These are phyloP conservation scores for Sylvilagus bachmani DNA, from an alignment of 2,113 vertebrate species.

Conservation along the genomic window DNA sequence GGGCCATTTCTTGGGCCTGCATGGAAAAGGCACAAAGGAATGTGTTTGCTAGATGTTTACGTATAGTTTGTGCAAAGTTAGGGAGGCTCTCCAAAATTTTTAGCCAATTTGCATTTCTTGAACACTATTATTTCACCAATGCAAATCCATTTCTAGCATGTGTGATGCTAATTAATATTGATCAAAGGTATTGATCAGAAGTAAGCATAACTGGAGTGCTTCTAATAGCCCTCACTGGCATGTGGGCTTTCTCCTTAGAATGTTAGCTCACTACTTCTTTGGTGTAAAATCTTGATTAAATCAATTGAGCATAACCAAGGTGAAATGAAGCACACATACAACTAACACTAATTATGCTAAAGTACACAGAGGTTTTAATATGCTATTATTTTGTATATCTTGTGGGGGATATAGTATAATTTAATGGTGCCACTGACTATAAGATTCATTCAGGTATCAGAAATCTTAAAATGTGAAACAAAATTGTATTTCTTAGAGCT, in stretches of 20 bases:
- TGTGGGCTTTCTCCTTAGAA: background rate
- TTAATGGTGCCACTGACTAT: background rate
- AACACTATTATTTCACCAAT: background rate
- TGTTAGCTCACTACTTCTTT: background rate
- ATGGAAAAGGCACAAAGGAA: background rate
- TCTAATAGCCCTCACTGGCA: background rate
- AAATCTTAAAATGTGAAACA: constrained; percentile 22
- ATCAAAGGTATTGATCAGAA: constrained; percentile 7
- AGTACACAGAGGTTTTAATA: background rate
- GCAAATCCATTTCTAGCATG: constrained; percentile 36
- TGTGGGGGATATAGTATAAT: background rate
- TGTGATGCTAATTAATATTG: constrained; percentile 31
- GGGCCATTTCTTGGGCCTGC: background rate
- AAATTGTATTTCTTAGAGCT: background rate
- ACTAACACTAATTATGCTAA: background rate
- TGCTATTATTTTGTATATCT: background rate
- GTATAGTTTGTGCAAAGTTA: background rate
- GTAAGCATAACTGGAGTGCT: background rate
- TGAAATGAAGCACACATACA: background rate
- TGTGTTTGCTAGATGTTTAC: background rate
- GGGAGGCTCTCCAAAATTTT: background rate
- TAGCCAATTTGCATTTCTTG: background rate
- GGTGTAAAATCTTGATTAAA: constrained; percentile 13
- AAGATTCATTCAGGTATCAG: background rate
- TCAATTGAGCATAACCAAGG: background rate